phyloP scores from a whole-genome alignment of 2,797 vertebrate species.

The Gallinago stenura region DNA sequence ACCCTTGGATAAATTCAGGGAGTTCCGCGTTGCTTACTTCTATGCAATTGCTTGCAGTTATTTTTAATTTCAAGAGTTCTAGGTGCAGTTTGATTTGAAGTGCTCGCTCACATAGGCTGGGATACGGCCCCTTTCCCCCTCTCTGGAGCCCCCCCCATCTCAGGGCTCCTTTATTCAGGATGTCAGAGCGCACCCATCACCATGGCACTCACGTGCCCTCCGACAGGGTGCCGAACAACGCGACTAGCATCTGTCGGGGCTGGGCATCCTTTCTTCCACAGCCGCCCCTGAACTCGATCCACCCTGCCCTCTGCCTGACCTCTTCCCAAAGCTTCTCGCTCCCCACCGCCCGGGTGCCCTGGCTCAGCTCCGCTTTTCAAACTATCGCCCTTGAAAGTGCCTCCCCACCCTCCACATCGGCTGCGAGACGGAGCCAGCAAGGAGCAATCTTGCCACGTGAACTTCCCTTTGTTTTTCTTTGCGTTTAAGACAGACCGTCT shows the following conservation, averaged over 20 bases:
- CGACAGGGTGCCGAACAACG: not conserved
- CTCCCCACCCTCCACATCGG: not conserved
- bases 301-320: constrained; percentile 56
- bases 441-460: constrained; percentile 13
- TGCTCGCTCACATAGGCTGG: fast-evolving
- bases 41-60: fast-evolving
- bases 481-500: constrained; percentile 21
- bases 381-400: not conserved
- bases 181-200: constrained; percentile 16
- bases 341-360: not conserved
- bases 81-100: not conserved
- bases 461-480: constrained; percentile 59
- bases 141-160: not conserved
- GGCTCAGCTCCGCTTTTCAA: constrained; percentile 13
- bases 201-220: constrained; percentile 21
- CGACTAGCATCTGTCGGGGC: constrained; percentile 36
- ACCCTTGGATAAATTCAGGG: not conserved
- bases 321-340: not conserved
- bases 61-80: not conserved
- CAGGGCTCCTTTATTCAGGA: not conserved
- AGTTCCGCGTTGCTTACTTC: not conserved
- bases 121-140: not conserved
- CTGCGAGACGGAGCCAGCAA: not conserved
- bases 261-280: not conserved
- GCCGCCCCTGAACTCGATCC: constrained; percentile 22